A percentile compares a stretch with the other conserved stretches of the same genome.
Evolutionary conservation across 1,140 invertebrate species (phyloP).

Genomic region (Drosophila parvula): DNA sequence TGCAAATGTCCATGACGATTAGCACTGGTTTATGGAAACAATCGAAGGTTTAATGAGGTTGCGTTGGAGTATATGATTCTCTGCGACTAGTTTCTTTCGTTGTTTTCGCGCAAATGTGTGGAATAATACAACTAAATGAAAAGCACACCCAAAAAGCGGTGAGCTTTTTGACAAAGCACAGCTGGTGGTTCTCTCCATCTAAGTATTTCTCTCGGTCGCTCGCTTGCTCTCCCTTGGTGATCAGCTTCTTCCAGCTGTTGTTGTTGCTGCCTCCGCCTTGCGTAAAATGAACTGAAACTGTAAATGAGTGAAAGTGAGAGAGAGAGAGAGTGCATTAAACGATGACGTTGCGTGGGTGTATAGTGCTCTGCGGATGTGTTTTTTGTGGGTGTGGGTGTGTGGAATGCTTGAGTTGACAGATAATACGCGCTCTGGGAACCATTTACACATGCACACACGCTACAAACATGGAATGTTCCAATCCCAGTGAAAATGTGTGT

Average conservation of each 20-base stretch:
- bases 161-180: constrained; percentile 46
- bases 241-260: constrained; percentile 54
- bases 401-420: constrained; percentile 6
- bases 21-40: constrained; percentile 21
- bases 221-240: constrained; percentile 17
- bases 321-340: constrained; percentile 30
- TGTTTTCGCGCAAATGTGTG: constrained; percentile 58
- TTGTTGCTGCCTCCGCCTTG: constrained; percentile 12
- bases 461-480: constrained; percentile 40
- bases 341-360: constrained; percentile 16
- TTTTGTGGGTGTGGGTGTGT: not conserved
- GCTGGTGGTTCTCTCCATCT: constrained; percentile 6
- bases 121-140: constrained; percentile 61
- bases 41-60: constrained; percentile 30
- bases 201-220: not conserved
- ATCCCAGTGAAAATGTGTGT: constrained; percentile 42
- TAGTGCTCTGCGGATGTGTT: not conserved
- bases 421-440: constrained; percentile 52
- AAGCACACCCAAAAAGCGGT: constrained; percentile 31
- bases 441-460: constrained; percentile 31
- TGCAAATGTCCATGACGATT: constrained; percentile 8
- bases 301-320: constrained; percentile 50
- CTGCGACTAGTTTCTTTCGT: constrained; percentile 54
- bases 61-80: constrained; percentile 27
- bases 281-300: constrained; percentile 58